Evolutionary conservation across 2,888 invertebrate genomes (phyloP), one percentile per base, ranked within the genome.

Genomic region (Agonopterix heracliana): DNA sequence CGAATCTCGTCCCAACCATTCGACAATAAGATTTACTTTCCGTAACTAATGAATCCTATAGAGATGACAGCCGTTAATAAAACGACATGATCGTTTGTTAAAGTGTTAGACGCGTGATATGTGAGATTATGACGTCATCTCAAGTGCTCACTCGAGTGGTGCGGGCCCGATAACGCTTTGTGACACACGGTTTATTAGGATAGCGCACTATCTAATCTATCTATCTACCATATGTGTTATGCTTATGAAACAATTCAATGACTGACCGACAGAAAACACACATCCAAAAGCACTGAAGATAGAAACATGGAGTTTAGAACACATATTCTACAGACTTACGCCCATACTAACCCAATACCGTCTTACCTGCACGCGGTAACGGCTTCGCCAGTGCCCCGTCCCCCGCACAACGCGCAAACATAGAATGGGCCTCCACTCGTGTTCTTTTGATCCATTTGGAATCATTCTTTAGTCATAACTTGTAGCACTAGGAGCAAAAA

Each of bases 61-160:
- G 9, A 47, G 41, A 42, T 42, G 52, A 46, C 35, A 47, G 61
- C 66, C 69, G 68, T 69, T 74, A 71, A 71, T 71, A 65, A 65
- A 68, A 74, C 60, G 61, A 56, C 53, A 58, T 56, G 57, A 53
- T 53, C 61, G 62, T 56, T 56, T 59, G 59, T 53, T 55, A 59
- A 52, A 63, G 66, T 60, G 64, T 62, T 61, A 59, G 56, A 49
- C 57, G 61, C 51, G 62, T 65, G 70, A 67, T 69, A 66, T 56
- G 62, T 55, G 61, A 68, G 71, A 75, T 75, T 78, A 78, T 78
- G 74, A 74, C 74, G 77, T 78, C 80, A 74, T 80, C 79, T 64
- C 55, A 59, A 68, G 69, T 70, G 78, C 58, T 73, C 78, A 70
- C 65, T 78, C 71, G 72, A 71, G 78, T 72, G 73, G 66, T 54